Evolutionary conservation across 2,797 vertebrate genomes (phyloP).

Genomic region (Thamnophis elegans): DNA sequence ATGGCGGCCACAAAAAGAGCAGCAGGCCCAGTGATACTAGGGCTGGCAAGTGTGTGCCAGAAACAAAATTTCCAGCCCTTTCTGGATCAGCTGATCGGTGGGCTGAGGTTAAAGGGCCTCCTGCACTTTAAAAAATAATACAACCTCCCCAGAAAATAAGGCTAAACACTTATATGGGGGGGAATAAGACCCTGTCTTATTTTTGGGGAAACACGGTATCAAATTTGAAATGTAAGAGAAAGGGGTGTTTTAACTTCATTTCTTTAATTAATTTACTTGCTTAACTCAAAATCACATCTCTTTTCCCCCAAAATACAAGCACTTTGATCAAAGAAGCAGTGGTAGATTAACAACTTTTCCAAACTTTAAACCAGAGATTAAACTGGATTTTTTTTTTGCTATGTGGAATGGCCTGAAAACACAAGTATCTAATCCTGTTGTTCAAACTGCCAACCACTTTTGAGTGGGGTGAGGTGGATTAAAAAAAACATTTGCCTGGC

Average conservation of each 20-base stretch:
- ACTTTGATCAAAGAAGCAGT: background rate
- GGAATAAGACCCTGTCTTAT: too few relatives aligned
- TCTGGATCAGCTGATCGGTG: too few relatives aligned
- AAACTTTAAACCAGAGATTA: background rate
- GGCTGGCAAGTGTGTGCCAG: too few relatives aligned
- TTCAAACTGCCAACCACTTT: background rate
- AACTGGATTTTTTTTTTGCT: background rate
- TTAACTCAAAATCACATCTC: background rate
- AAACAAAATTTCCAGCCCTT: too few relatives aligned
- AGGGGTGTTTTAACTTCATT: background rate
- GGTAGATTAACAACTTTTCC: background rate
- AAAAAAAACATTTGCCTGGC: background rate
- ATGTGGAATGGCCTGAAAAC: background rate
- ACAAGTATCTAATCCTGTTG: background rate
- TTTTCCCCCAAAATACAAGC: background rate
- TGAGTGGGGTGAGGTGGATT: background rate
- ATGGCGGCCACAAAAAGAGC: too few relatives aligned
- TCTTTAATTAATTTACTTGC: background rate
- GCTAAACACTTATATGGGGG: too few relatives aligned
- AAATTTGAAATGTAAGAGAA: background rate
- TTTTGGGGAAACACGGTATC: background rate
- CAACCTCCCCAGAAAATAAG: too few relatives aligned
- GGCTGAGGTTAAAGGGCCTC: too few relatives aligned
- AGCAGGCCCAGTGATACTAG: too few relatives aligned
- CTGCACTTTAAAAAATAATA: too few relatives aligned